Evolutionary conservation across 2,888 invertebrate species (phyloP).

Genomic region (Flabesymbios commensalis): DNA sequence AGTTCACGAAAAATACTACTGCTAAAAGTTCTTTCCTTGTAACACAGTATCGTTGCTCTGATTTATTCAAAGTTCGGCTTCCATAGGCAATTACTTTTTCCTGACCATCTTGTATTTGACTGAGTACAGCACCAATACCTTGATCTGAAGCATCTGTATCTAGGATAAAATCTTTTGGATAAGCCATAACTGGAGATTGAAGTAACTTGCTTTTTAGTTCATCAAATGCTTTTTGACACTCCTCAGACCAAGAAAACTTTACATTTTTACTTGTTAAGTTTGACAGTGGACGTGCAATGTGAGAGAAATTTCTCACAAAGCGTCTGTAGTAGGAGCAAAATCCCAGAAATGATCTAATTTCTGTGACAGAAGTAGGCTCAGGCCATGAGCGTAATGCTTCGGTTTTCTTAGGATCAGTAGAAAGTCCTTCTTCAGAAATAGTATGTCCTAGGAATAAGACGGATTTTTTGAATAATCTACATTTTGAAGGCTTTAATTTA

Average conservation of each 20-base stretch:
- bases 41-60: background rate
- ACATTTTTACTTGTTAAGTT: slow-evolving; percentile 1
- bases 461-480: slow-evolving; percentile 13
- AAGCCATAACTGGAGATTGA: slow-evolving; percentile 13
- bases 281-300: slow-evolving; percentile 9
- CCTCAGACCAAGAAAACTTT: slow-evolving; percentile 16
- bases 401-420: slow-evolving; percentile 14
- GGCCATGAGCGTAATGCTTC: slow-evolving; percentile 10
- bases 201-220: slow-evolving; percentile 7
- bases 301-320: slow-evolving; percentile 10
- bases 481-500: slow-evolving; percentile 3
- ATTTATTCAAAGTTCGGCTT: background rate
- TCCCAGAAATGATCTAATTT: slow-evolving; percentile 10
- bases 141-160: slow-evolving; percentile 4
- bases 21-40: background rate
- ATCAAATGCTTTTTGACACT: slow-evolving; percentile 9
- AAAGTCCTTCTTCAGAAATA: slow-evolving; percentile 9
- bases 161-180: background rate
- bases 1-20: background rate
- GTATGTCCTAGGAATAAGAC: slow-evolving; percentile 15
- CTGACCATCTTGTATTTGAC: background rate
- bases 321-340: slow-evolving; percentile 4
- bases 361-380: background rate
- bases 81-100: background rate
- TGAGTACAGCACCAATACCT: background rate